Base-by-base conservation (phyloP, 2,113 vertebrate genomes). In the Mungos mungo region DNA sequence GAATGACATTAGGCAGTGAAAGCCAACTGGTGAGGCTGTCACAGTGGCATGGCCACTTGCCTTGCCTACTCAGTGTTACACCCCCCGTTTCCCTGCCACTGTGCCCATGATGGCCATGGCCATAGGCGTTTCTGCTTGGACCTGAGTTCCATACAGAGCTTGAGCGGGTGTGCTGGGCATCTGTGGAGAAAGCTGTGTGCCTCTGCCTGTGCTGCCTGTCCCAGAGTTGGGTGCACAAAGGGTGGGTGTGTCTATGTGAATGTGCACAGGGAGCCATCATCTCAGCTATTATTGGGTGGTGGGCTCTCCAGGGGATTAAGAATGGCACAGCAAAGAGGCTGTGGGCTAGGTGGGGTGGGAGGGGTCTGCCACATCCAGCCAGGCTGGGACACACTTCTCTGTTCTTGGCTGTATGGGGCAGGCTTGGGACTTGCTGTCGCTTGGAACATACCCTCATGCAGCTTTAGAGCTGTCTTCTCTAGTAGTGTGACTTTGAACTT, bases 1-100 rank as follows among this genome's bases (percentile, higher is more conserved):
- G 97, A 99, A 99, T 8, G 99, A 99, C 96, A 99, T 99, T 98
- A 99, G 98, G 99, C 99, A 38, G 99, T 99, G 97, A 99, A 99
- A 98, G 99, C 99, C 96, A 99, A 99, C 98, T 99, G 99, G 99
- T 99, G 99, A 99, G 97, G 90, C 92, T 66, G 27, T 93, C 93
- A 52, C 7, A 2, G 31, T 27, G 77, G 91, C 77, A 52, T 2
- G 52, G 87, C 89, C 35, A 25, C 21, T 21, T 0, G 12, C 81
- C 63, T 35, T 63, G 60, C 77, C 11, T 10, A 4, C 52, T 77
- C 31, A 68, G 92, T 92, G 63, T 9, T 47, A 15, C 71, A 50
- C 85, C 57, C 18, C 12, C 54, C 69, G 5, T 29, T 45, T 41
- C 41, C 25, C 25, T 45, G 27, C 29, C 8, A 7, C 88, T 41